Percentiles rank a stretch among this genome's conserved stretches.
phyloP scores from a whole-genome alignment of 1,140 invertebrate genomes.

The Drosophila ohnishii region DNA sequence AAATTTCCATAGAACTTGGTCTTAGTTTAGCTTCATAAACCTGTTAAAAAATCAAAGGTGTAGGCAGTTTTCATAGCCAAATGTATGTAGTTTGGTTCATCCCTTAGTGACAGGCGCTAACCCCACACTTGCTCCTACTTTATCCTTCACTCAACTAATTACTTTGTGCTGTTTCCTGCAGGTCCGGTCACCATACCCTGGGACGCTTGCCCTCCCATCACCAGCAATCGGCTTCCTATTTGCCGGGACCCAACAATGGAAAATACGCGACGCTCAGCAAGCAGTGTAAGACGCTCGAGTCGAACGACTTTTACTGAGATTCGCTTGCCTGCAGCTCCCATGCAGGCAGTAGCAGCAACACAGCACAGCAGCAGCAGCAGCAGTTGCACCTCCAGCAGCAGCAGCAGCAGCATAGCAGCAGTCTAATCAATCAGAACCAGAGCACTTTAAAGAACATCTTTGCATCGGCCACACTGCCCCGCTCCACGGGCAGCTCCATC shows the following conservation, averaged over 20 bases:
- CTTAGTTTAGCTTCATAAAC: background rate
- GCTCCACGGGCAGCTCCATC: slow-evolving; percentile 78
- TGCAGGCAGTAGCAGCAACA: slow-evolving; percentile 84
- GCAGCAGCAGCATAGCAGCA: slow-evolving; percentile 48
- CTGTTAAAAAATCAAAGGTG: background rate
- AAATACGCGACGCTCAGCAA: slow-evolving; percentile 96
- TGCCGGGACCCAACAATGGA: slow-evolving; percentile 87
- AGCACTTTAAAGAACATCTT: slow-evolving; percentile 81
- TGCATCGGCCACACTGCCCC: slow-evolving; percentile 76
- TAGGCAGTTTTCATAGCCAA: background rate
- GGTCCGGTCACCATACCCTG: slow-evolving; percentile 84
- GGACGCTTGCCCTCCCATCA: slow-evolving; percentile 84
- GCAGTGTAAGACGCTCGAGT: slow-evolving; percentile 97
- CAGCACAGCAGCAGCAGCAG: slow-evolving; percentile 71
- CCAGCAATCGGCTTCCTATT: slow-evolving; percentile 75
- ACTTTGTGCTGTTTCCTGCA: slow-evolving; percentile 7
- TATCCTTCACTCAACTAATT: background rate
- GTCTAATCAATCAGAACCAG: slow-evolving; percentile 52
- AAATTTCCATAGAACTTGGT: no score
- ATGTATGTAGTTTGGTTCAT: background rate
- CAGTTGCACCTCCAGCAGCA: slow-evolving; percentile 56
- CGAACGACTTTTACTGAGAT: slow-evolving; percentile 96
- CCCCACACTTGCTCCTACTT: background rate
- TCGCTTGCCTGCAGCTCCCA: slow-evolving; percentile 85
- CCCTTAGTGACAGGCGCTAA: background rate